Conservation (phyloP, 1,140 invertebrate species). For the Ganaspis sp. region DNA sequence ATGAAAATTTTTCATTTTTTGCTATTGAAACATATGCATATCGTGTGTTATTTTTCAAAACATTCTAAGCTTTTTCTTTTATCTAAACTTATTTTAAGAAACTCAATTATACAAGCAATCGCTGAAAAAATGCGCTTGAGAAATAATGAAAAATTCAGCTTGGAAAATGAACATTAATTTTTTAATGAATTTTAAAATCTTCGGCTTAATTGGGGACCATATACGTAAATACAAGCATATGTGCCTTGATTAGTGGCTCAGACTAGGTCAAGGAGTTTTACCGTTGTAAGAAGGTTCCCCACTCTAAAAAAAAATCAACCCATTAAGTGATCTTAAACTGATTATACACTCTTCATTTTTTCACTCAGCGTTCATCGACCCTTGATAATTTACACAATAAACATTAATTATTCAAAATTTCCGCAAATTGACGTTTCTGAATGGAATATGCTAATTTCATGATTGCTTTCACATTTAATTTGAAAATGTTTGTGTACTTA, state of each 20-base stretch:
- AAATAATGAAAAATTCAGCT: background rate
- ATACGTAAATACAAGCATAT: background rate
- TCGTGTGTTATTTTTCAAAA: too few species aligned
- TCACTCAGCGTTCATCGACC: constrained; percentile 11
- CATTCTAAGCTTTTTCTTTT: too few species aligned
- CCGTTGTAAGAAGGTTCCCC: constrained; percentile 50
- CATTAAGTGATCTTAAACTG: constrained; percentile 38
- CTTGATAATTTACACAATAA: constrained; percentile 43
- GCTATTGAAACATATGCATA: too few species aligned
- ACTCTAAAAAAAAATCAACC: constrained; percentile 40
- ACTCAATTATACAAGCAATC: constrained; percentile 37
- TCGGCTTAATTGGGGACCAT: constrained; percentile 29
- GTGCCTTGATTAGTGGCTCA: constrained; percentile 31
- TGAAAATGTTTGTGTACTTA: too few species aligned
- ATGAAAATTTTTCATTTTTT: too few species aligned
- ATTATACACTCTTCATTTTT: constrained; percentile 42
- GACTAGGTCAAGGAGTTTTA: constrained; percentile 54
- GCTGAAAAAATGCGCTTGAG: background rate
- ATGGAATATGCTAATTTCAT: too few species aligned
- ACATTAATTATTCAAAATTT: constrained; percentile 1
- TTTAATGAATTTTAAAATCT: constrained; percentile 37
- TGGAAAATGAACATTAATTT: background rate
- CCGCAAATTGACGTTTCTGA: too few species aligned
- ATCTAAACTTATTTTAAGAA: too few species aligned
- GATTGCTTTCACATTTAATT: too few species aligned